Conservation (phyloP, 2,888 invertebrate genomes). For the Halictus quadricinctus region DNA sequence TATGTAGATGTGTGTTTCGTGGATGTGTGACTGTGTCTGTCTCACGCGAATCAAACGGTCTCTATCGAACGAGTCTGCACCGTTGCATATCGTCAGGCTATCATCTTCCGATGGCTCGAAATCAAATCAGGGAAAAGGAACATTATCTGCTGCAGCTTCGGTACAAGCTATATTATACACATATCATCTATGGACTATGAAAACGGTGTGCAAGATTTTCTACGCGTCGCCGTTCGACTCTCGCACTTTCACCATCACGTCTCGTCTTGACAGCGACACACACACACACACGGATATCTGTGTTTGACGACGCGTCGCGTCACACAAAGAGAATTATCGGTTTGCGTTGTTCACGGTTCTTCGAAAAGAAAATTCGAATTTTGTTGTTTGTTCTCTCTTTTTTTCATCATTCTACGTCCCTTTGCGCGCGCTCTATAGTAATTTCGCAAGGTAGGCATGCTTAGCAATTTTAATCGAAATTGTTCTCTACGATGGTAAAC, state of each 20-base stretch:
- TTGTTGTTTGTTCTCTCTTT: not conserved
- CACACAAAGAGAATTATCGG: conserved; percentile 31
- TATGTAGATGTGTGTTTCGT: not conserved
- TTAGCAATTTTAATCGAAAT: conserved; percentile 59
- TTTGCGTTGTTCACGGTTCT: conserved; percentile 7
- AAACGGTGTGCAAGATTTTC: conserved; percentile 55
- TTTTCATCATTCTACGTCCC: not conserved
- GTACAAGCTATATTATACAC: conserved; percentile 24
- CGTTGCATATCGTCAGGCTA: conserved; percentile 9
- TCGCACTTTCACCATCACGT: conserved; percentile 57
- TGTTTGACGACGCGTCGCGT: not conserved
- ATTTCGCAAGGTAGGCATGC: conserved; percentile 36
- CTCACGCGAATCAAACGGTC: conserved; percentile 32
- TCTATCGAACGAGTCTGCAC: conserved; percentile 35
- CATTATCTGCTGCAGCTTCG: conserved; percentile 28
- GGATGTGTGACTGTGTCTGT: not conserved
- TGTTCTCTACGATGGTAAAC: not conserved
- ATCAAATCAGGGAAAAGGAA: conserved; percentile 44
- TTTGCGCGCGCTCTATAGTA: conserved; percentile 32
- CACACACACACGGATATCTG: not conserved
- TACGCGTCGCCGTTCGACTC: conserved; percentile 51
- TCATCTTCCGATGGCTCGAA: conserved; percentile 31
- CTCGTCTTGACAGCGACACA: conserved; percentile 9
- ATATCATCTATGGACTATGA: conserved; percentile 41
- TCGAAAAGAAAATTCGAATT: conserved; percentile 43